Percentiles rank a stretch among this genome's conserved stretches.
Conservation (phyloP, 2,797 vertebrate genomes). For the Hypotaenidia philippensis region DNA sequence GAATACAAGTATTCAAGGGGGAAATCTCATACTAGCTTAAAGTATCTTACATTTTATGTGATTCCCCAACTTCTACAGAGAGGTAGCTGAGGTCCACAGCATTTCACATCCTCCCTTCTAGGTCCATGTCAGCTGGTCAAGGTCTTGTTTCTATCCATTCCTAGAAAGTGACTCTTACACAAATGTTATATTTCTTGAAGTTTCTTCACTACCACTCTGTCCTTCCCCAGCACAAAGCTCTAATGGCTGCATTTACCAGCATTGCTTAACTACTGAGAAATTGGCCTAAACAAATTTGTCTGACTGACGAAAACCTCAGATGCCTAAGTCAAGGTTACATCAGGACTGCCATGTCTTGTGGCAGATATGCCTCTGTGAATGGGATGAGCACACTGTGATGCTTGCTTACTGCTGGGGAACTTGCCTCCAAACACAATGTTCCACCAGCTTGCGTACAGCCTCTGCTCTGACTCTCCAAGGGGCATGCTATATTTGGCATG, state of each 20-base stretch:
- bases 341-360: not conserved
- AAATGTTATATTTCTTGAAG: not conserved
- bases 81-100: not conserved
- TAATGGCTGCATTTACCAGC: not conserved
- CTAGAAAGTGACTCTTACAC: not conserved
- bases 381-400: not conserved
- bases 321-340: rapidly evolving
- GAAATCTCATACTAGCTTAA: not conserved
- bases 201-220: not conserved
- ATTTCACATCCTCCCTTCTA: not conserved
- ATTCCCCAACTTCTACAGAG: not conserved
- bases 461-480: not conserved
- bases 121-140: not conserved
- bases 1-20: not conserved
- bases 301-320: not conserved
- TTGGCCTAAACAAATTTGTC: not conserved
- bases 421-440: not conserved
- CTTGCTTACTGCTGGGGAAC: not conserved
- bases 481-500: too few relatives aligned
- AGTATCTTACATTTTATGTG: not conserved
- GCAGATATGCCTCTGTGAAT: not conserved
- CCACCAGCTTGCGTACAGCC: not conserved
- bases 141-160: not conserved
- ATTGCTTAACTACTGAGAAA: not conserved
- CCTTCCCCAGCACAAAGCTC: not conserved